Conservation (phyloP, 2,797 vertebrate species). For the Xenopus petersii region DNA sequence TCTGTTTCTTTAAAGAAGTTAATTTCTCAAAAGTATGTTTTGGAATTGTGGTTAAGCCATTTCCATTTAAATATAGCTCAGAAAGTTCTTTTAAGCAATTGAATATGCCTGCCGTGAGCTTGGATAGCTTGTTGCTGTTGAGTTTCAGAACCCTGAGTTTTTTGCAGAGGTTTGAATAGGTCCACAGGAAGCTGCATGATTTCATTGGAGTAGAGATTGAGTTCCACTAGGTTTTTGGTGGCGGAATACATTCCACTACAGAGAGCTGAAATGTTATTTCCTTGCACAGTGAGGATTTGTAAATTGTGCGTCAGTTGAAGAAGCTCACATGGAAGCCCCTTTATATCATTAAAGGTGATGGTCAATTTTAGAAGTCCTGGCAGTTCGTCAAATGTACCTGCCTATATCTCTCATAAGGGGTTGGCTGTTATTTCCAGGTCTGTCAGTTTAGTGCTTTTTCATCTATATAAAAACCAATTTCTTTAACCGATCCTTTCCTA, state of each 20-base stretch:
- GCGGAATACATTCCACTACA: conserved; percentile 62
- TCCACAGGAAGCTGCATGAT: conserved; percentile 56
- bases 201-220: conserved; percentile 78
- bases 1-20: conserved; percentile 67
- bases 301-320: conserved; percentile 66
- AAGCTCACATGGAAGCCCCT: conserved; percentile 59
- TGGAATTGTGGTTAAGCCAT: conserved; percentile 66
- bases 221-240: conserved; percentile 59
- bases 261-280: conserved; percentile 70
- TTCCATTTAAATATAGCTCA: conserved; percentile 77
- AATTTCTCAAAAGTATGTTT: conserved; percentile 57
- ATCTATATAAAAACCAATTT: conserved; percentile 79
- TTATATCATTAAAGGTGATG: conserved; percentile 73
- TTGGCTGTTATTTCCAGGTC: conserved; percentile 86
- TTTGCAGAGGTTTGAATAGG: conserved; percentile 62
- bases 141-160: conserved; percentile 70
- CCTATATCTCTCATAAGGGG: conserved; percentile 54
- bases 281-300: conserved; percentile 71
- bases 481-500: conserved; percentile 63
- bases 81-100: conserved; percentile 57
- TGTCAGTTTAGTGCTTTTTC: conserved; percentile 54
- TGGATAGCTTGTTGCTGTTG: conserved; percentile 68
- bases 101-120: conserved; percentile 59
- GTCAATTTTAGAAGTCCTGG: conserved; percentile 68
- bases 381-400: conserved; percentile 63